A percentile compares a stretch with the other conserved stretches of the same genome.
phyloP scores from a whole-genome alignment of 2,888 invertebrate species.

The Limnephilus lunatus region DNA sequence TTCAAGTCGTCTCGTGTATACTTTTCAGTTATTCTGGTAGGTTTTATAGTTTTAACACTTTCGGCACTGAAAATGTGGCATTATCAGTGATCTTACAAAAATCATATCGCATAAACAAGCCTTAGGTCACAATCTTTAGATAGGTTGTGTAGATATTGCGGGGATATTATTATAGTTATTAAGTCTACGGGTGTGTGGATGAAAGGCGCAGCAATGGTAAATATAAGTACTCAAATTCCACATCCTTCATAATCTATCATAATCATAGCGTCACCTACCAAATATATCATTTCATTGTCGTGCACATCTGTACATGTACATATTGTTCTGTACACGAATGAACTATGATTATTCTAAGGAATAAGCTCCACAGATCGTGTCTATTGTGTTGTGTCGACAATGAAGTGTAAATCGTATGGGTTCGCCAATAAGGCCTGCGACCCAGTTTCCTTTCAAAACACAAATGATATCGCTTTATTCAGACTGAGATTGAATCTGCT shows the following conservation, averaged over 20 bases:
- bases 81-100: no score
- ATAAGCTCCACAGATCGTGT: conserved; percentile 7
- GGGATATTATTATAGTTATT: background rate
- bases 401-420: conserved; percentile 16
- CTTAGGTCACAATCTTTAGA: no score
- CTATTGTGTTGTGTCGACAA: conserved; percentile 22
- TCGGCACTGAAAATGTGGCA: no score
- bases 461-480: conserved; percentile 16
- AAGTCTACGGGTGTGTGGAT: background rate
- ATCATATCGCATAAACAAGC: no score
- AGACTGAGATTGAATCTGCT: conserved; percentile 14
- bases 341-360: conserved; percentile 13
- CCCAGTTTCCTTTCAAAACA: conserved; percentile 14
- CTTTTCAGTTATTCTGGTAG: no score
- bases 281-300: background rate
- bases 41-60: no score
- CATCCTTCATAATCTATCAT: background rate
- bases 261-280: background rate
- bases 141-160: no score
- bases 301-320: background rate
- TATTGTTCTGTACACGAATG: background rate
- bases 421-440: conserved; percentile 17
- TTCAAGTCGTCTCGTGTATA: no score
- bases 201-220: background rate
- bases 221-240: background rate